phyloP scores from a whole-genome alignment of 1,140 invertebrate species.

The Drosophila sucinea region DNA sequence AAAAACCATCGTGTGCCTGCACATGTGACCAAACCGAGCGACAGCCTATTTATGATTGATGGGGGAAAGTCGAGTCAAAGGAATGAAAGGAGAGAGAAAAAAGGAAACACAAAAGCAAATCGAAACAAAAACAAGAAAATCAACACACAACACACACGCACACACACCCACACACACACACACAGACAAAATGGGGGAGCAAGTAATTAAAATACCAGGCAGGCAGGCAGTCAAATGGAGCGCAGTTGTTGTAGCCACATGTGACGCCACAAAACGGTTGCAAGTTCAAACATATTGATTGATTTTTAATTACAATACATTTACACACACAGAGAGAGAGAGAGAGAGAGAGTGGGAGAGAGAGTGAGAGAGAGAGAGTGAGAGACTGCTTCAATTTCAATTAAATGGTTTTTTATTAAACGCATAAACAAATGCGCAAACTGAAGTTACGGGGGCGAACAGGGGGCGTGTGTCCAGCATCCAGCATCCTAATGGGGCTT shows the following conservation, averaged over 20 bases:
- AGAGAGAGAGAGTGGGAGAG: background rate
- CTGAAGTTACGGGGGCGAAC: background rate
- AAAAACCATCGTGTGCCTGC: conserved; percentile 37
- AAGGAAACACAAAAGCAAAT: conserved; percentile 13
- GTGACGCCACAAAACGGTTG: conserved; percentile 65
- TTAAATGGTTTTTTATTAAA: conserved; percentile 77
- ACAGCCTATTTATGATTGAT: conserved; percentile 70
- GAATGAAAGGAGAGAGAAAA: conserved; percentile 11
- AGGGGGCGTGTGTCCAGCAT: background rate
- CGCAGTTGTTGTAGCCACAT: conserved; percentile 54
- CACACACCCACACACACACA: background rate
- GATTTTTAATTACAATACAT: conserved; percentile 80
- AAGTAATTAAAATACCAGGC: conserved; percentile 81
- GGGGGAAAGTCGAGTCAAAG: conserved; percentile 27
- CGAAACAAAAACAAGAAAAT: conserved; percentile 30
- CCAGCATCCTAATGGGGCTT: conserved; percentile 56
- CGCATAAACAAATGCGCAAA: conserved; percentile 66
- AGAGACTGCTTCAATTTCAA: conserved; percentile 71
- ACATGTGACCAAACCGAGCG: conserved; percentile 48
- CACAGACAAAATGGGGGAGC: conserved; percentile 25
- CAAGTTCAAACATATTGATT: conserved; percentile 68
- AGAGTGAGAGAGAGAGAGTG: background rate
- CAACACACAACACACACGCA: conserved; percentile 7
- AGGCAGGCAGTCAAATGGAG: conserved; percentile 58
- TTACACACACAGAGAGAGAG: conserved; percentile 53